A percentile compares a stretch with the other conserved stretches of the same genome.
phyloP scores from a whole-genome alignment of 53 echinoderm and acorn worm genomes.

The Stichopus horrens region DNA sequence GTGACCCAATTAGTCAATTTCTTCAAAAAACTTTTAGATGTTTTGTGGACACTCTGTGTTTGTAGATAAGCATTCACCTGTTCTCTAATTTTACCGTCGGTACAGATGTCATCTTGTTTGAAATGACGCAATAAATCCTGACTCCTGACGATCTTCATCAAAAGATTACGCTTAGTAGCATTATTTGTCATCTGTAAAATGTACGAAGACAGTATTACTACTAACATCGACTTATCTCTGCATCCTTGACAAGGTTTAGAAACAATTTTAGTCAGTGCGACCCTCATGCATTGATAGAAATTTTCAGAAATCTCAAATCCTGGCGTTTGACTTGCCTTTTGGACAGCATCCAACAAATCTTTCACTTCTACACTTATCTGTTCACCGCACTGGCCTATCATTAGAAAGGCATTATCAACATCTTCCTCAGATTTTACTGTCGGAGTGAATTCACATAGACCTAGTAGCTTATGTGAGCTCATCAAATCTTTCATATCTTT shows the following conservation, averaged over 20 bases:
- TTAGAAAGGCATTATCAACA: neutral
- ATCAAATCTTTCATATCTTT: constrained; percentile 30
- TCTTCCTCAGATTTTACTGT: constrained; percentile 3
- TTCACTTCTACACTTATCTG: neutral
- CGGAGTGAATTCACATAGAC: neutral
- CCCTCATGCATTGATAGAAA: neutral
- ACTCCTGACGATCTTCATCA: neutral
- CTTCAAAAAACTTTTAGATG: neutral
- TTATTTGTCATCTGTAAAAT: neutral
- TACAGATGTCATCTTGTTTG: neutral
- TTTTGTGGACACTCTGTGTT: too few relatives aligned
- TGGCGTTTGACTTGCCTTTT: neutral
- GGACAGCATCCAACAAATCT: neutral
- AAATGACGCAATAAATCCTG: neutral
- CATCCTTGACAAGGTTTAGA: constrained; percentile 13
- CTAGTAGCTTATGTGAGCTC: neutral
- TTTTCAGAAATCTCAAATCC: neutral
- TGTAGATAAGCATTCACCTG: neutral
- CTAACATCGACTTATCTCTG: neutral
- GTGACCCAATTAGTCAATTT: neutral
- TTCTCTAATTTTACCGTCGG: neutral
- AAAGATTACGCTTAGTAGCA: neutral
- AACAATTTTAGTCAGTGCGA: neutral
- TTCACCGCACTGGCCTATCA: neutral
- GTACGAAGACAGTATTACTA: neutral